Conservation (phyloP, 1,140 invertebrate species). For the Pachypeltis micranthus region DNA sequence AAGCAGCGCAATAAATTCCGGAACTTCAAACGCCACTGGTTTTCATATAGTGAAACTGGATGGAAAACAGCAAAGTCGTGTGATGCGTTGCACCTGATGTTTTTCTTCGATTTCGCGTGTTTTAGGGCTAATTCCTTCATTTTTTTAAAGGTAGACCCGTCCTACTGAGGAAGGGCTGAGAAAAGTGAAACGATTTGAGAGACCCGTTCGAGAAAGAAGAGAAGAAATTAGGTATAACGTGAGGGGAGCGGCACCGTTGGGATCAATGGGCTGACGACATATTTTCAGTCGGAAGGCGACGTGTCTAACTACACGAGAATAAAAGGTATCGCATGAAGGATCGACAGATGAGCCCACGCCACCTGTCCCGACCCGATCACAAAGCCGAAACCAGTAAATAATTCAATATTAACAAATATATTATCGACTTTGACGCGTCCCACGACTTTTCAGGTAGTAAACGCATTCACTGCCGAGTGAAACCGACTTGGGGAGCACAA, state of each 20-base stretch:
- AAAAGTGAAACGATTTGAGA: not conserved
- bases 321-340: not conserved
- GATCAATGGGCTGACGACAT: not conserved
- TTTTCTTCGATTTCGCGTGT: not conserved
- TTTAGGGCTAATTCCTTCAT: not conserved
- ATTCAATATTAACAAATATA: constrained; percentile 8
- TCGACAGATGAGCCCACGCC: not conserved
- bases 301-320: not conserved
- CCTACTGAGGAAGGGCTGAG: too few species aligned
- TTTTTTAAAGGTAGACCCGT: too few species aligned
- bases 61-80: too few species aligned
- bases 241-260: not conserved
- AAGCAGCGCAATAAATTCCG: too few species aligned
- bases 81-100: too few species aligned
- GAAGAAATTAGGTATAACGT: not conserved
- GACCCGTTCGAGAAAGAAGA: not conserved
- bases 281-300: not conserved
- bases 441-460: not conserved
- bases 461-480: not conserved
- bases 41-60: too few species aligned
- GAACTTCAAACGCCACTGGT: too few species aligned
- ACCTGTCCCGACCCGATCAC: constrained; percentile 3
- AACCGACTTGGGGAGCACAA: not conserved
- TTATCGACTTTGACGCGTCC: not conserved
- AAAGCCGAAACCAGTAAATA: not conserved